phyloP scores from a whole-genome alignment of 2,797 vertebrate species.

The Premnoplex brunnescens region DNA sequence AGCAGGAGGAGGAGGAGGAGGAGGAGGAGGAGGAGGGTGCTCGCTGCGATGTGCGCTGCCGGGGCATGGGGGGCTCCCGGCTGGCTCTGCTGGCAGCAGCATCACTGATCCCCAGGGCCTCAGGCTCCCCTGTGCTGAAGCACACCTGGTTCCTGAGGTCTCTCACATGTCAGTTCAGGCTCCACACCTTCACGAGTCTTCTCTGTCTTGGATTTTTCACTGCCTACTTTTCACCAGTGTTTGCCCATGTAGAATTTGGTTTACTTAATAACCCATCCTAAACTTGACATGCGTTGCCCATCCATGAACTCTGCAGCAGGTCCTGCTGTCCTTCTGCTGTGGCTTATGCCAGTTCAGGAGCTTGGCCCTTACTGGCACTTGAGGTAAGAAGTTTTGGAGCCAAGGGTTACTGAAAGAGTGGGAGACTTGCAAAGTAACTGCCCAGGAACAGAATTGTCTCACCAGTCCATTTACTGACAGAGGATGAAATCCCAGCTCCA shows the following conservation, averaged over 20 bases:
- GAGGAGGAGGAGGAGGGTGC: background rate
- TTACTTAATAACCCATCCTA: background rate
- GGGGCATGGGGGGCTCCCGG: background rate
- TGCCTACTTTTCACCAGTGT: background rate
- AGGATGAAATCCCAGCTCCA: background rate
- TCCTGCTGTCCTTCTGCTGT: background rate
- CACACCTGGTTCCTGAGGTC: accelerated
- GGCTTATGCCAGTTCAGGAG: background rate
- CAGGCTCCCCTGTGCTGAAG: accelerated
- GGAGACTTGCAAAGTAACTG: background rate
- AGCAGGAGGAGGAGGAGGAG: background rate
- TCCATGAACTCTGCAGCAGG: background rate
- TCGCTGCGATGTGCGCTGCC: accelerated
- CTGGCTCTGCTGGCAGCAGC: background rate
- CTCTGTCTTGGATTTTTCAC: accelerated
- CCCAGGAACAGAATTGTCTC: background rate
- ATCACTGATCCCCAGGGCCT: accelerated
- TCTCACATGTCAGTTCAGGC: accelerated
- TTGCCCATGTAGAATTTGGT: background rate
- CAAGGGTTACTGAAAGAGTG: background rate
- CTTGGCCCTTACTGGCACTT: background rate
- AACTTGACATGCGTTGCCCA: accelerated
- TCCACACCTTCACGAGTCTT: accelerated
- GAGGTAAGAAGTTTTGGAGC: background rate
- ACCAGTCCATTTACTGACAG: background rate